Conservation (phyloP, 2,888 invertebrate genomes). For the Gymnosoma rotundatum region DNA sequence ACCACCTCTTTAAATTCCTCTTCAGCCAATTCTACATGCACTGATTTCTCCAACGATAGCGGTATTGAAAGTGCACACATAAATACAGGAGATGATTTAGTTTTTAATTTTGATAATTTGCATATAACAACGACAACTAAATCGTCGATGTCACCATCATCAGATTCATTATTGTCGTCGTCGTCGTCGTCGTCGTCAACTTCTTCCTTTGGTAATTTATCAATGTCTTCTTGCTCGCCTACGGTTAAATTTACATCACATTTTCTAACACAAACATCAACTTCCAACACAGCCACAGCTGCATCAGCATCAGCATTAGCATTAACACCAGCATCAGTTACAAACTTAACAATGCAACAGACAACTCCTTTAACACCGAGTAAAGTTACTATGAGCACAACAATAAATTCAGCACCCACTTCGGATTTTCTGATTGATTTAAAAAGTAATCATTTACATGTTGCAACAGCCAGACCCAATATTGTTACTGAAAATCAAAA, state of each 20-base stretch:
- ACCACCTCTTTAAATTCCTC: constrained; percentile 54
- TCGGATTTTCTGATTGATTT: constrained; percentile 76
- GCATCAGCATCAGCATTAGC: background rate
- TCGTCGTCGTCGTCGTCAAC: constrained; percentile 35
- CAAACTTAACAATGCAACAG: constrained; percentile 54
- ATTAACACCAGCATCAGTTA: constrained; percentile 20
- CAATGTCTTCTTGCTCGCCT: constrained; percentile 66
- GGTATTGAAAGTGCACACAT: constrained; percentile 79
- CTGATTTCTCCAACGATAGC: constrained; percentile 76
- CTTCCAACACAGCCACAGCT: no score
- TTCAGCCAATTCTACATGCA: constrained; percentile 49
- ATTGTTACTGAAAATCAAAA: constrained; percentile 54
- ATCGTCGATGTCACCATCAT: constrained; percentile 45
- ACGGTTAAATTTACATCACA: constrained; percentile 67
- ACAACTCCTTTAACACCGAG: constrained; percentile 55
- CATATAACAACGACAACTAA: constrained; percentile 74
- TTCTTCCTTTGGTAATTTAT: constrained; percentile 66
- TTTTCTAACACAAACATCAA: constrained; percentile 61
- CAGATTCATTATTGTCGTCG: constrained; percentile 26
- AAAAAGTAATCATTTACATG: constrained; percentile 74
- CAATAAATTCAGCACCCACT: constrained; percentile 73
- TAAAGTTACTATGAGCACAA: constrained; percentile 64
- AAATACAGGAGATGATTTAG: constrained; percentile 76
- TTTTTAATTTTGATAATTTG: constrained; percentile 81
- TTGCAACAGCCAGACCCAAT: constrained; percentile 45